These are phyloP conservation scores for Bovichtus diacanthus DNA, from an alignment of 2,797 vertebrate species.

Conservation along the genomic window DNA sequence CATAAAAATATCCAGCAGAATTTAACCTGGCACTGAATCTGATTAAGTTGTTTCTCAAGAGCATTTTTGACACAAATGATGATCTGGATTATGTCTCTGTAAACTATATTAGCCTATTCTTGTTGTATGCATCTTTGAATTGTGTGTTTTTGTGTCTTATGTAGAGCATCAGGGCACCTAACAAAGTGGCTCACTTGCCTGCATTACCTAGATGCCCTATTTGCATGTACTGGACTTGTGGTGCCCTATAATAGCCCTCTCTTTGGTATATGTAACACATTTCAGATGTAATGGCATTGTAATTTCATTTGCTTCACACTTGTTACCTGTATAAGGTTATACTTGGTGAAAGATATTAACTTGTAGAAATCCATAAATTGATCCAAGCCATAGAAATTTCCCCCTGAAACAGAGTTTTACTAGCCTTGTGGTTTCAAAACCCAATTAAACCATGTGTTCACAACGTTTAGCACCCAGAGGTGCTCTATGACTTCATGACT, in stretches of 20 bases:
- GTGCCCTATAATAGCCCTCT: too few relatives aligned
- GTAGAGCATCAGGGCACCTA: not conserved
- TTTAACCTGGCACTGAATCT: slow-evolving; percentile 13
- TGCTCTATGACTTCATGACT: too few relatives aligned
- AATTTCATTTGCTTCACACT: not conserved
- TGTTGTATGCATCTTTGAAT: not conserved
- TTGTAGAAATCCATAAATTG: not conserved
- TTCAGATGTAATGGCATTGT: not conserved
- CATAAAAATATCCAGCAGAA: slow-evolving; percentile 20
- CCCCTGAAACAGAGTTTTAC: too few relatives aligned
- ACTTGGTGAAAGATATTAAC: not conserved
- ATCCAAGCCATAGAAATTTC: not conserved
- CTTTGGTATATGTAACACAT: not conserved
- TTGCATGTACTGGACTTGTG: not conserved
- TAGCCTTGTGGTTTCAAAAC: too few relatives aligned
- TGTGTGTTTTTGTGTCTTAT: not conserved
- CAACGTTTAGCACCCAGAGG: too few relatives aligned
- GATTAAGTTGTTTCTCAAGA: not conserved
- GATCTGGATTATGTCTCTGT: not conserved
- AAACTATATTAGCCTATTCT: not conserved
- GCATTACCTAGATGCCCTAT: not conserved
- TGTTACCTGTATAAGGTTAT: not conserved
- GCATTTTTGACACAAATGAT: slow-evolving; percentile 1
- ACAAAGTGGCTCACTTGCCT: not conserved
- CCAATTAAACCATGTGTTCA: too few relatives aligned